Evolutionary conservation across 2,888 invertebrate genomes (phyloP), one percentile per base, ranked within the genome.

Genomic region (Brachyptera putata): DNA sequence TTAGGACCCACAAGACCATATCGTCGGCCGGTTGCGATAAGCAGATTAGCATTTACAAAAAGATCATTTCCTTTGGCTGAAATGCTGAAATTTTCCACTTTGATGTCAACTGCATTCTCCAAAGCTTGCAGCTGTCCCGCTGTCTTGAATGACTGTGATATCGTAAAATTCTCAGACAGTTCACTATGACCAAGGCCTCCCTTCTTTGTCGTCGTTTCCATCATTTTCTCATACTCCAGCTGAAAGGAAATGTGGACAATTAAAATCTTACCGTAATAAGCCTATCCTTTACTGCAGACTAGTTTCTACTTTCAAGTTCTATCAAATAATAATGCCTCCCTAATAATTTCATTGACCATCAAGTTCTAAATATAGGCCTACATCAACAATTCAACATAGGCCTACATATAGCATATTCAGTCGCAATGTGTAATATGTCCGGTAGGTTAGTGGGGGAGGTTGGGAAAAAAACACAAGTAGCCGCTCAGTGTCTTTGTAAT

Each of bases 1-100:
- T 99, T 99, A 0, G 99, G 99, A 22, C 99, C 99, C 1, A 99
- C 98, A 3, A 99, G 79, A 69, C 99, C 99, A 75, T 99, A 99
- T 68, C 95, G 84, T 48, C 98, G 83, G 0, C 96, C 95, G 70
- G 89, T 85, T 0, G 97, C 95, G 67, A 99, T 96, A 56, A 93
- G 78, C 30, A 99, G 77, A 73, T 86, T 92, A 0, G 99, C 97
- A 75, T 99, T 98, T 30, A 95, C 89, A 74, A 99, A 98, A 48
- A 99, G 79, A 72, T 97, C 95, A 70, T 99, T 95, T 59, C 99
- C 99, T 74, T 95, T 91, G 0, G 99, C 99, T 18, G 94, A 86
- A 68, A 99, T 99, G 61, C 95, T 95, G 73, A 99, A 99, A 75
- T 95, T 96, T 71, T 99, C 98, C 14, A 96, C 91, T 81, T 98